Evolutionary conservation across 2,797 vertebrate genomes (phyloP).

Genomic region (Enteromius mattozi): DNA sequence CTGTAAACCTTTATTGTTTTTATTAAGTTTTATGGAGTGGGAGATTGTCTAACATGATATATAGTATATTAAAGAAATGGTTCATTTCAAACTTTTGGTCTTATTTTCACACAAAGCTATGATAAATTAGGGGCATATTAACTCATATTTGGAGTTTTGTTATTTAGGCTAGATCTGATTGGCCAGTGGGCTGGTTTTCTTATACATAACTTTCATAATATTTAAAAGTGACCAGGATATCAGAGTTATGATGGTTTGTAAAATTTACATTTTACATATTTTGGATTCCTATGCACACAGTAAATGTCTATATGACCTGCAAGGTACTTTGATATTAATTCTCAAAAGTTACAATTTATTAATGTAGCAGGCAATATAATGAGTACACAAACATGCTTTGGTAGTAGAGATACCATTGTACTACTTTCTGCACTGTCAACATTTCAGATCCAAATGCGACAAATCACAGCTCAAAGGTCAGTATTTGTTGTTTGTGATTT

Average conservation of each 20-base stretch:
- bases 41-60: not conserved
- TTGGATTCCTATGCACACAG: not conserved
- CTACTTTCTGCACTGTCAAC: not conserved
- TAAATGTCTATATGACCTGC: not conserved
- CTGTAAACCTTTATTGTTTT: not conserved
- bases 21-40: not conserved
- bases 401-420: not conserved
- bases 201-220: not conserved
- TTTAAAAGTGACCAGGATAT: not conserved
- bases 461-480: slow-evolving; percentile 2
- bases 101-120: not conserved
- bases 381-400: too few relatives aligned
- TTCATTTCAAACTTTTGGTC: not conserved
- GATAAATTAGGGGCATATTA: not conserved
- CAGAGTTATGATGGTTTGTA: not conserved
- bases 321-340: not conserved
- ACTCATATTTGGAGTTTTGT: not conserved
- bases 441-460: not conserved
- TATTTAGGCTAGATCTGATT: not conserved
- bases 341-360: not conserved
- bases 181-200: not conserved
- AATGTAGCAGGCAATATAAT: not conserved
- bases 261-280: not conserved
- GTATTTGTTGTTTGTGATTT: not conserved
- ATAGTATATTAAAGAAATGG: not conserved